A percentile compares a stretch with the other conserved stretches of the same genome.
phyloP scores from a whole-genome alignment of 1,140 invertebrate species.

The Drosophila repletoides region DNA sequence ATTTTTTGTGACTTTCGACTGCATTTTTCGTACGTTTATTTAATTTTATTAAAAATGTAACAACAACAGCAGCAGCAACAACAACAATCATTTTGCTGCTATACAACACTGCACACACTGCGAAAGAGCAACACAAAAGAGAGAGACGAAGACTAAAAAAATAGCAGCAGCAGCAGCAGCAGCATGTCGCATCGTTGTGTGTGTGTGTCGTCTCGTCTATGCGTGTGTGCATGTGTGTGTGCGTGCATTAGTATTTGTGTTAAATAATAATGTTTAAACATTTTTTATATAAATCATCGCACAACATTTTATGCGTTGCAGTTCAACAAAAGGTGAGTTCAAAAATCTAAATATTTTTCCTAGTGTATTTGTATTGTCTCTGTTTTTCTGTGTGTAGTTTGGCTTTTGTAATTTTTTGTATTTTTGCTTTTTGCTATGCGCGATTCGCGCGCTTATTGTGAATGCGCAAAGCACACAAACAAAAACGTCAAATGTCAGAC shows the following conservation, averaged over 20 bases:
- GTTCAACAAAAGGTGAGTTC: conserved; percentile 60
- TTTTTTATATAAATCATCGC: conserved; percentile 58
- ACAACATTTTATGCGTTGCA: conserved; percentile 54
- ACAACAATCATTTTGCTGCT: conserved; percentile 33
- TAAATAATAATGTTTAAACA: conserved; percentile 74
- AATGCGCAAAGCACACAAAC: conserved; percentile 60
- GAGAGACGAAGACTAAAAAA: conserved; percentile 34
- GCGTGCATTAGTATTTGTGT: conserved; percentile 58
- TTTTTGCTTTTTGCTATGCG: conserved; percentile 74
- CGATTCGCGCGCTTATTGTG: conserved; percentile 70
- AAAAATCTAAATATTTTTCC: conserved; percentile 7
- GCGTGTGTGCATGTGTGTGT: conserved; percentile 34
- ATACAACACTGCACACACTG: conserved; percentile 15
- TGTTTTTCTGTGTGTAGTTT: neutral
- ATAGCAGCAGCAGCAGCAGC: no score
- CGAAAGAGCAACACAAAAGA: no score
- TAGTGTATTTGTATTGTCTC: conserved; percentile 14
- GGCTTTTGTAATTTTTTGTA: conserved; percentile 38
- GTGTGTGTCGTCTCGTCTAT: conserved; percentile 13
- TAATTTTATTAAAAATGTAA: conserved; percentile 42
- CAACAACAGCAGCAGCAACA: conserved; percentile 33
- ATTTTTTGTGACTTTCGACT: conserved; percentile 73
- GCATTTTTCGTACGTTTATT: conserved; percentile 61
- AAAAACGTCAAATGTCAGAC: conserved; percentile 77
- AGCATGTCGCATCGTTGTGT: conserved; percentile 44